Conservation (phyloP, 2,797 vertebrate genomes). For the Esox masquinongy region DNA sequence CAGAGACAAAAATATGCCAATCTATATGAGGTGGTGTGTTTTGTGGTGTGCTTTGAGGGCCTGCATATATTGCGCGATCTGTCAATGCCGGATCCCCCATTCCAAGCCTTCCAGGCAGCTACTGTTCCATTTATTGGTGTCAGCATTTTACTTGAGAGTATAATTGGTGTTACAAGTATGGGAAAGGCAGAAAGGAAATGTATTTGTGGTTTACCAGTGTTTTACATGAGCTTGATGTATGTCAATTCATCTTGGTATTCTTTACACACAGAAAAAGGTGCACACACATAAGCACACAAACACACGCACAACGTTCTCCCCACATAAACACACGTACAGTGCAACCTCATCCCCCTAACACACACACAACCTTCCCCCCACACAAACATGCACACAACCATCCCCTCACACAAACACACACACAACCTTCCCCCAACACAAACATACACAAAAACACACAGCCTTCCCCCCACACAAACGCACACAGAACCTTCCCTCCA, state of each 20-base stretch:
- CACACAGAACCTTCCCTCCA: too few species aligned
- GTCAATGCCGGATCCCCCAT: not conserved
- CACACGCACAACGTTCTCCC: not conserved
- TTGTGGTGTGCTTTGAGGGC: conserved; percentile 5
- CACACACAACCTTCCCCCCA: too few species aligned
- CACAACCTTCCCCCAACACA: too few species aligned
- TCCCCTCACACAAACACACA: too few species aligned
- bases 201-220: conserved; percentile 1
- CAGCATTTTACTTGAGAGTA: not conserved
- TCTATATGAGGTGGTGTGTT: conserved; percentile 6
- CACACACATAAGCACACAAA: not conserved
- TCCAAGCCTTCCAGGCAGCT: not conserved
- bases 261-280: not conserved
- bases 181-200: not conserved
- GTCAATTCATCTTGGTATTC: not conserved
- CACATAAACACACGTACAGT: not conserved
- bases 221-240: not conserved
- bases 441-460: too few species aligned
- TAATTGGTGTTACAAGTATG: conserved; percentile 14
- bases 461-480: too few species aligned
- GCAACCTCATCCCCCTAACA: too few species aligned
- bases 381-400: too few species aligned
- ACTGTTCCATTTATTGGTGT: not conserved
- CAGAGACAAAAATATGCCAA: conserved; percentile 12
- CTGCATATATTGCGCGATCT: conserved; percentile 1